A percentile compares a stretch with the other conserved stretches of the same genome.
Conservation (phyloP, 2,113 vertebrate species). For the Tragelaphus imberbis region DNA sequence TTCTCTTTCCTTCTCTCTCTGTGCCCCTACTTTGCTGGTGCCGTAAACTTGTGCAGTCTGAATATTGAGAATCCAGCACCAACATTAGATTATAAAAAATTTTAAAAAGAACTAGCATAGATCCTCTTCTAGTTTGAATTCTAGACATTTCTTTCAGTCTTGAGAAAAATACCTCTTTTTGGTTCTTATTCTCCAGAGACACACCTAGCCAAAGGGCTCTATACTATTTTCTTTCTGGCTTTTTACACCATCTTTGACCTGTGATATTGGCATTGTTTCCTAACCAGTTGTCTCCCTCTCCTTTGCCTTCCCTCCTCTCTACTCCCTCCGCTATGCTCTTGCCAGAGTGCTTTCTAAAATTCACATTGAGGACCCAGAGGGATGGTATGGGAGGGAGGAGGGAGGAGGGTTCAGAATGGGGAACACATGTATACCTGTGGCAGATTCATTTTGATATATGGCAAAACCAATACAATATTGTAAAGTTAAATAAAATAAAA, state of each 20-base stretch:
- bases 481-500: no score
- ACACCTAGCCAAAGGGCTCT: not conserved
- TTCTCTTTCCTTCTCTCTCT: not conserved
- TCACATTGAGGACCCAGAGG: not conserved
- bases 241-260: not conserved
- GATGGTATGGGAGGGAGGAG: no score
- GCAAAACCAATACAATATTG: no score
- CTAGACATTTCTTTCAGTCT: not conserved
- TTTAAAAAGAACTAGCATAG: not conserved
- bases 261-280: not conserved
- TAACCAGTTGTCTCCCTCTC: not conserved
- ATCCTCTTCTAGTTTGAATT: not conserved
- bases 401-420: no score
- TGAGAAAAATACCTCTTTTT: not conserved
- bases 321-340: not conserved
- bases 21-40: not conserved
- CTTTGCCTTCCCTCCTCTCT: not conserved
- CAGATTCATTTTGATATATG: no score
- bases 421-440: no score
- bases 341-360: not conserved
- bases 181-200: not conserved
- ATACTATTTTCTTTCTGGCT: not conserved
- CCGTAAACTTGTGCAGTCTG: not conserved
- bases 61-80: not conserved
- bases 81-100: not conserved